A percentile compares a stretch with the other conserved stretches of the same genome.
These are phyloP conservation scores for Tapera naevia DNA, from an alignment of 2,797 vertebrate genomes.

Conservation along the genomic window DNA sequence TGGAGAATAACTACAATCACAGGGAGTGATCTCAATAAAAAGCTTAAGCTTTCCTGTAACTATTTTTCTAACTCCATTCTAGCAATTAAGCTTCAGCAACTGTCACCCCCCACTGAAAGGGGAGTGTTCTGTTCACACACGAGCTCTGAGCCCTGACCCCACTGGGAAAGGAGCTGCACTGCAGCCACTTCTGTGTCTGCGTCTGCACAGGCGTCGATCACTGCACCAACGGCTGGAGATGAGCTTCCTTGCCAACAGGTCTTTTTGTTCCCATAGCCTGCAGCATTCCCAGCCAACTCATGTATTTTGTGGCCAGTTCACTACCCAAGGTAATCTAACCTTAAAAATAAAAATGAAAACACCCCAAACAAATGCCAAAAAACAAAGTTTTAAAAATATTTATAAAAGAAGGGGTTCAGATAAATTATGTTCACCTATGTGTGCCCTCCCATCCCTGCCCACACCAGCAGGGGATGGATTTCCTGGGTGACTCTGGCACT, in stretches of 20 bases:
- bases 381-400: neutral
- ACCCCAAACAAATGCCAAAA: neutral
- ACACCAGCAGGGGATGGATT: neutral
- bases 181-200: neutral
- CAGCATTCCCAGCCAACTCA: neutral
- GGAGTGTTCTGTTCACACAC: neutral
- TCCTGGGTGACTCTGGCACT: neutral
- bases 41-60: neutral
- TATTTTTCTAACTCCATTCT: neutral
- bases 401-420: neutral
- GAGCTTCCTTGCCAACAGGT: neutral
- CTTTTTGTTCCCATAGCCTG: neutral
- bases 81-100: neutral
- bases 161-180: neutral
- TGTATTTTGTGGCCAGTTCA: neutral
- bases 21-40: neutral
- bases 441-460: neutral
- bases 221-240: neutral
- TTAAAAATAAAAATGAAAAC: neutral
- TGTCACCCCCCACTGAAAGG: neutral
- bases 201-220: rapidly evolving
- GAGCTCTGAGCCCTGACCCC: neutral
- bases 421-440: neutral
- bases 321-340: neutral
- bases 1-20: neutral